These are phyloP conservation scores for Calonectris borealis DNA, from an alignment of 2,113 vertebrate species.

Conservation along the genomic window DNA sequence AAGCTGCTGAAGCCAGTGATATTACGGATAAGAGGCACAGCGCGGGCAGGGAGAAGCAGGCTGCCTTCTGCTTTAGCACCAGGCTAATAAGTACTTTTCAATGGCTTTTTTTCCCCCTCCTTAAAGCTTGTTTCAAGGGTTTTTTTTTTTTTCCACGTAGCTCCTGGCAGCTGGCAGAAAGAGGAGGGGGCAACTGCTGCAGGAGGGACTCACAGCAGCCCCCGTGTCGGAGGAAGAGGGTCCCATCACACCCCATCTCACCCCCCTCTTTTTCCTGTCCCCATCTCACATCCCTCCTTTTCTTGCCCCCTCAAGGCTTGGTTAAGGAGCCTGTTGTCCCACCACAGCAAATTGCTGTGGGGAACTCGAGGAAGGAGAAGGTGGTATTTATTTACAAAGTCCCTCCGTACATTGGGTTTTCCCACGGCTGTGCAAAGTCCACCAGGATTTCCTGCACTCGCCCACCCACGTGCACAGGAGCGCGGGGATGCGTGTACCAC, in stretches of 20 bases:
- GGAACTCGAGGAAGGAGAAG: background rate
- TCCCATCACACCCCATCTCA: background rate
- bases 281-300: background rate
- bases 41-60: background rate
- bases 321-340: background rate
- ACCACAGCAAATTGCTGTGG: background rate
- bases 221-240: background rate
- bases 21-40: background rate
- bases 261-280: background rate
- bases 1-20: background rate
- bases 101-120: background rate
- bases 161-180: background rate
- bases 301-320: background rate
- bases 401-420: accelerated
- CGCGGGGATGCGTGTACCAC: background rate
- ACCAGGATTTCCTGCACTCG: background rate
- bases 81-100: background rate
- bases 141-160: background rate
- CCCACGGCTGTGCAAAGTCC: background rate
- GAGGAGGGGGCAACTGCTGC: background rate
- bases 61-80: background rate
- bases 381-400: background rate
- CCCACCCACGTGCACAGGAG: background rate
- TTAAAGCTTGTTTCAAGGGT: background rate
- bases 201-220: background rate